Evolutionary conservation across 1,140 invertebrate species (phyloP).

Genomic region (Gyrodactylus salaris): DNA sequence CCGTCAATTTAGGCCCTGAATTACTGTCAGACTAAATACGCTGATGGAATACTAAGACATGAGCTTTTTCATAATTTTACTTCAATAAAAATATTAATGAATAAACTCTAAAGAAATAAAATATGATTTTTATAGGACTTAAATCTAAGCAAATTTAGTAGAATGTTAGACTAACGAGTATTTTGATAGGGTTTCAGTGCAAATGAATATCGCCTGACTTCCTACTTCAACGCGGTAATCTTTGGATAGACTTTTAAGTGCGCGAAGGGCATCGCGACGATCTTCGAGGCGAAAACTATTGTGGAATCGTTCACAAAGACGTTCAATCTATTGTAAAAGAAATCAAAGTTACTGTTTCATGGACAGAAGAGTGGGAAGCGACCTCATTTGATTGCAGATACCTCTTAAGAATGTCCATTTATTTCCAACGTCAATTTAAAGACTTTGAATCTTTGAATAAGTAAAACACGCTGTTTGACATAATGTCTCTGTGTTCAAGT

Average conservation of each 20-base stretch:
- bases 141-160: background rate
- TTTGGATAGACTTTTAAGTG: slow-evolving; percentile 57
- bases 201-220: slow-evolving; percentile 66
- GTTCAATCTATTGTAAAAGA: slow-evolving; percentile 36
- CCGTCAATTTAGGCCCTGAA: no score
- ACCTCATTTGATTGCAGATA: background rate
- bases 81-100: no score
- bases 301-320: slow-evolving; percentile 51
- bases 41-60: no score
- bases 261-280: slow-evolving; percentile 65
- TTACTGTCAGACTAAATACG: no score
- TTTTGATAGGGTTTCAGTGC: slow-evolving; percentile 31
- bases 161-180: slow-evolving; percentile 1
- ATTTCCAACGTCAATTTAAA: background rate
- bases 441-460: background rate
- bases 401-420: background rate
- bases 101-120: no score
- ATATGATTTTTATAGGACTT: no score
- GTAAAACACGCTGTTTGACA: no score
- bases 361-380: background rate
- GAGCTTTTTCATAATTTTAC: background rate
- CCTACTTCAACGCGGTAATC: slow-evolving; percentile 65
- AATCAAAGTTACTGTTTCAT: background rate
- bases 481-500: no score
- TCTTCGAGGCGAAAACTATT: slow-evolving; percentile 71